phyloP scores from a whole-genome alignment of 2,797 vertebrate genomes.

The Neostethus bicornis region DNA sequence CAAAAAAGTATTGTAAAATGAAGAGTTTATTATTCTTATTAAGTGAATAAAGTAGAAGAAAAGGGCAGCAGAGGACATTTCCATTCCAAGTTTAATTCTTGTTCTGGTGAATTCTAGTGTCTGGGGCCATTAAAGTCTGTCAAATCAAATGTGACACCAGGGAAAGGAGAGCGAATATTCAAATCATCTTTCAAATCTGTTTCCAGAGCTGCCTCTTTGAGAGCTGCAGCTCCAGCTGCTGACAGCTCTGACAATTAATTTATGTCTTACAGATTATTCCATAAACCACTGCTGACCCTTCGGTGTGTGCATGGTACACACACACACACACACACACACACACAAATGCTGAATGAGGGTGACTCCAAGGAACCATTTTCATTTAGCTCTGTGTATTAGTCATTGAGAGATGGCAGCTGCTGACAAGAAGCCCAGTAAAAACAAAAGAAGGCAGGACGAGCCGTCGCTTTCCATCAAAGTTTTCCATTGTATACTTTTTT shows the following conservation, averaged over 20 bases:
- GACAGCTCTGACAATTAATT: slow-evolving; percentile 79
- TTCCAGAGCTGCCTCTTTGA: slow-evolving; percentile 51
- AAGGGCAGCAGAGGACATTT: slow-evolving; percentile 62
- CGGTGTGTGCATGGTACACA: slow-evolving; percentile 4
- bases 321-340: slow-evolving; percentile 3
- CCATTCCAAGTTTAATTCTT: slow-evolving; percentile 71
- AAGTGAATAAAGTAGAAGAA: slow-evolving; percentile 30
- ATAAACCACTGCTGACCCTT: slow-evolving; percentile 62
- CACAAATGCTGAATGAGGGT: slow-evolving; percentile 5
- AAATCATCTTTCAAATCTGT: slow-evolving; percentile 77
- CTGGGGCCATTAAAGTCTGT: slow-evolving; percentile 75
- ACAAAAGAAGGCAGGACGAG: neutral
- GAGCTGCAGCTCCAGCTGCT: slow-evolving; percentile 46
- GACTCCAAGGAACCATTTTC: neutral
- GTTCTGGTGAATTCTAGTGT: slow-evolving; percentile 68
- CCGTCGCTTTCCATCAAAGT: neutral
- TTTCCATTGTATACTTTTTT: too few species aligned
- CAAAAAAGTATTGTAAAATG: slow-evolving; percentile 65
- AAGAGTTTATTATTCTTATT: slow-evolving; percentile 69
- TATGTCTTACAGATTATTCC: slow-evolving; percentile 76
- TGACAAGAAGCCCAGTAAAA: neutral
- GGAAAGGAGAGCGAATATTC: slow-evolving; percentile 72
- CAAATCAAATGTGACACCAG: slow-evolving; percentile 76
- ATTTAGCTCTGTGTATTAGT: neutral
- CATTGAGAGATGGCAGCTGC: neutral